Percentiles rank a stretch among this genome's conserved stretches.
Evolutionary conservation across 2,113 vertebrate genomes (phyloP).

Genomic region (Xenopus borealis): DNA sequence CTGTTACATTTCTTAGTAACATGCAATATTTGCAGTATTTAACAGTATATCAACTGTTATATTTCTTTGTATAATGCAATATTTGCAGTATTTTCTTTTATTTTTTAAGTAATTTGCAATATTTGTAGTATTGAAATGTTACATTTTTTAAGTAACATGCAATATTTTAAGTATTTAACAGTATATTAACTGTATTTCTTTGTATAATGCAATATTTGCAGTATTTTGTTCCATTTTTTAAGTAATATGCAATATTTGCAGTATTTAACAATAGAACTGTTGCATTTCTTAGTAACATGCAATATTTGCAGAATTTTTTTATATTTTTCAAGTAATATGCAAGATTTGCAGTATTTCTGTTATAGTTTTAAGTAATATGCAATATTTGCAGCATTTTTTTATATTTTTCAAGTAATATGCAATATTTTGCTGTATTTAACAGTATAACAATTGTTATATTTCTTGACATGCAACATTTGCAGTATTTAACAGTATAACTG

Average conservation of each 20-base stretch:
- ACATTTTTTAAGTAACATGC: too few relatives aligned
- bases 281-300: neutral
- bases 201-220: neutral
- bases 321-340: too few relatives aligned
- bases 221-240: neutral
- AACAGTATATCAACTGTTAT: too few relatives aligned
- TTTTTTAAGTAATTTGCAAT: too few relatives aligned
- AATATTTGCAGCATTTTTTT: neutral
- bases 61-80: neutral
- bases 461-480: neutral
- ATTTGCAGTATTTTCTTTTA: neutral
- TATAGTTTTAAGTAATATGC: neutral
- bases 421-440: constrained; percentile 5
- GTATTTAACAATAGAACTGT: neutral
- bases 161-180: too few relatives aligned
- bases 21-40: constrained; percentile 6
- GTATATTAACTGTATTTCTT: too few relatives aligned
- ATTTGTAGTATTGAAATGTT: too few relatives aligned
- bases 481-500: neutral
- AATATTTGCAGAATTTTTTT: neutral
- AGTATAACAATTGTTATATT: too few relatives aligned
- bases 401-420: neutral
- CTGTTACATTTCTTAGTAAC: neutral
- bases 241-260: neutral
- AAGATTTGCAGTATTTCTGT: too few relatives aligned